Conservation (phyloP, 2,113 vertebrate genomes). For the Anser brachyrhynchus region DNA sequence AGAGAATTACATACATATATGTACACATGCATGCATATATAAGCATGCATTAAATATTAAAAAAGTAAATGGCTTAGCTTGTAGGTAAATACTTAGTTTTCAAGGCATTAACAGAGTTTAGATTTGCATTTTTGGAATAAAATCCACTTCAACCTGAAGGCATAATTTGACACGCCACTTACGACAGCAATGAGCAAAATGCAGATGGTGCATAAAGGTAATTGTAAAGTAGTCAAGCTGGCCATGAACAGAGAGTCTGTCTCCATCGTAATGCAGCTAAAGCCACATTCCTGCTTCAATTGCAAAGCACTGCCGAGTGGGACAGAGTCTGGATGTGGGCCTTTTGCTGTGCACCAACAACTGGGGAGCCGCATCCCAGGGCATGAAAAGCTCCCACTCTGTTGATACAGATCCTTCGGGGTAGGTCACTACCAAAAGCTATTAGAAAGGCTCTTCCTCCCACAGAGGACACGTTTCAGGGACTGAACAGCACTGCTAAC, state of each 20-base stretch:
- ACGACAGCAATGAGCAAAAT: neutral
- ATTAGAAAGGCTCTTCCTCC: neutral
- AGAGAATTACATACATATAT: neutral
- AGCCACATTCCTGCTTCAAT: neutral
- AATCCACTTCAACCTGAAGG: neutral
- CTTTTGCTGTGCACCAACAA: neutral
- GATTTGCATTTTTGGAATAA: neutral
- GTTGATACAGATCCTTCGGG: neutral
- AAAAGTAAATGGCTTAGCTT: neutral
- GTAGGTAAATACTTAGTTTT: neutral
- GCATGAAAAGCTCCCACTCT: too few relatives aligned
- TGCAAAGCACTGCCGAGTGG: neutral
- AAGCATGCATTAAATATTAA: fast-evolving
- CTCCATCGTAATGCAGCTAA: neutral
- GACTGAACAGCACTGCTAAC: fast-evolving
- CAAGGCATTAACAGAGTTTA: neutral
- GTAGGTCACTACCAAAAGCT: neutral
- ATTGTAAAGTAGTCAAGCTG: neutral
- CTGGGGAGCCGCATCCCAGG: neutral
- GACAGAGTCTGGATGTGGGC: neutral
- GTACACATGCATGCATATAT: fast-evolving
- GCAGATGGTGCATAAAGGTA: neutral
- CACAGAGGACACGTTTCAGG: fast-evolving
- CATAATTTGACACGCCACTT: too few relatives aligned
- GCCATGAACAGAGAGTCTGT: neutral